A percentile compares a stretch with the other conserved stretches of the same genome.
phyloP scores from a whole-genome alignment of 2,888 invertebrate genomes.

The Aphodius granarius region DNA sequence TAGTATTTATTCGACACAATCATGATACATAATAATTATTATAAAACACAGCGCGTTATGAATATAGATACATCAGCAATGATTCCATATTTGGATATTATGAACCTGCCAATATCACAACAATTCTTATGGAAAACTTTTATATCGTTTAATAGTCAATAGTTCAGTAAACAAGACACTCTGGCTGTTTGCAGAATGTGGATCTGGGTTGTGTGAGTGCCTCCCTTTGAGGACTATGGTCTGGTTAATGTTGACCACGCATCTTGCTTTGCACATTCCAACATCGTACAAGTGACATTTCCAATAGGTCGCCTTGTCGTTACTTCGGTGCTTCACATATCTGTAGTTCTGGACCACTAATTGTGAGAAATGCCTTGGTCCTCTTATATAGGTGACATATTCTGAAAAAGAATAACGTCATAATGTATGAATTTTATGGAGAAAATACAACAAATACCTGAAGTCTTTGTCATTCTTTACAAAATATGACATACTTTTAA shows the following conservation, averaged over 20 bases:
- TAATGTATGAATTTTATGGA: not conserved
- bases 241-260: slow-evolving; percentile 38
- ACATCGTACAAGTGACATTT: slow-evolving; percentile 49
- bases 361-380: slow-evolving; percentile 42
- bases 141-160: slow-evolving; percentile 9
- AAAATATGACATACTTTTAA: too few relatives aligned
- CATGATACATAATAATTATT: too few relatives aligned
- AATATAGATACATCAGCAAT: not conserved
- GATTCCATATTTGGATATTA: not conserved
- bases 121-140: not conserved
- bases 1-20: too few relatives aligned
- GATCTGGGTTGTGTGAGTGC: slow-evolving; percentile 36
- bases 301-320: slow-evolving; percentile 48
- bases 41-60: too few relatives aligned
- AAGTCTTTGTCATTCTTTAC: too few relatives aligned
- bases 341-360: slow-evolving; percentile 45
- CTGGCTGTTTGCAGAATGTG: slow-evolving; percentile 17
- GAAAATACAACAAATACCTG: too few relatives aligned
- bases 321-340: slow-evolving; percentile 49
- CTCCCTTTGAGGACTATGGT: slow-evolving; percentile 37
- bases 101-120: not conserved
- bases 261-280: slow-evolving; percentile 47
- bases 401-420: slow-evolving; percentile 41
- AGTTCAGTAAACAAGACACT: slow-evolving; percentile 21
- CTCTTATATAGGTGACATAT: slow-evolving; percentile 44